Evolutionary conservation across 2,797 vertebrate genomes (phyloP), one percentile per base, ranked within the genome.

Genomic region (Distichodus sexfasciatus): DNA sequence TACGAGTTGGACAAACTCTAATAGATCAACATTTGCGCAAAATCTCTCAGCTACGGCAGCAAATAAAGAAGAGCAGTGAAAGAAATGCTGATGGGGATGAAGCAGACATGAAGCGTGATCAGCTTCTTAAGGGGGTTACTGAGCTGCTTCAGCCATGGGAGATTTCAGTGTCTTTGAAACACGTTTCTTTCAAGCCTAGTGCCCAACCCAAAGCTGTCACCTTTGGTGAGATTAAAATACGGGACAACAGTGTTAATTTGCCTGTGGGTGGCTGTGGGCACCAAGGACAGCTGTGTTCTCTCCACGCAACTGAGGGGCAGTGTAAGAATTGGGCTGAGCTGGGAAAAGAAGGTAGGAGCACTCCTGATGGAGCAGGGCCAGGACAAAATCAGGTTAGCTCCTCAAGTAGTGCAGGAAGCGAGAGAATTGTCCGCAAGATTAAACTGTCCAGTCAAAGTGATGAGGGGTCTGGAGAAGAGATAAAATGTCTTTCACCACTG

Each of bases 91-190:
- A 69, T 59, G 67, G 73, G 28, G 57, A 43, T 15, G 75, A 76
- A 21, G 72, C 76, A 10, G 79, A 66, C 14, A 67, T 61, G 21
- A 57, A 85, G 31, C 53, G 77, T 11, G 80, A 65, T 17, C 57
- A 74, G 21, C 44, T 88, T 60, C 64, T 85, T 23, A 85, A 77
- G 50, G 84, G 83, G 17, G 74, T 89, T 9, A 12, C 82, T 2
- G 85, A 91, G 48, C 84, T 88, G 44, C 72, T 91, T 21, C 87
- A 90, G 67, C 88, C 88, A 10, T 90, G 90, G 89, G 89, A 90
- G 77, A 83, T 91, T 23, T 86, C 88, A 0, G 74, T 92, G 59
- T 79, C 87, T 24, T 71, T 92, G 5, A 91, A 89, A 72, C 89
- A 86, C 70, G 90, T 92, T 1, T 84, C 73, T 68, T 92, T 91